phyloP scores from a whole-genome alignment of 2,888 invertebrate genomes.

The Siphonodentalium dalli region DNA sequence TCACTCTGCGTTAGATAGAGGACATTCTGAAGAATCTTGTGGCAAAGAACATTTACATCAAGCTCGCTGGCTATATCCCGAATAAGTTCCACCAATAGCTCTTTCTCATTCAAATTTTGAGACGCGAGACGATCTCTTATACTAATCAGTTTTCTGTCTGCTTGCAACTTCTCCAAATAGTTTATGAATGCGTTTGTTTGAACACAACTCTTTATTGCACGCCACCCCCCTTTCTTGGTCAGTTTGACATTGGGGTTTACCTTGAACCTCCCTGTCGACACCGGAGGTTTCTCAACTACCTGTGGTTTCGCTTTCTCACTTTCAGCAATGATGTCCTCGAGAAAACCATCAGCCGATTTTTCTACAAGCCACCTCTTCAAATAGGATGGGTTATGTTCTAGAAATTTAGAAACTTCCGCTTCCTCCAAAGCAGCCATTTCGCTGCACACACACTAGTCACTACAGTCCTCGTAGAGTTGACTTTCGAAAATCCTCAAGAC shows the following conservation, averaged over 20 bases:
- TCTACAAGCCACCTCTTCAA: conserved; percentile 55
- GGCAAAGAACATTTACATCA: conserved; percentile 92
- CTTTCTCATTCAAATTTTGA: no score
- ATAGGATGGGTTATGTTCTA: no score
- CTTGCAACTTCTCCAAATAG: conserved; percentile 56
- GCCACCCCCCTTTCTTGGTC: conserved; percentile 22
- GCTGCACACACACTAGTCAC: no score
- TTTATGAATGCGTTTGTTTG: conserved; percentile 59
- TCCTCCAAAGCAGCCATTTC: no score
- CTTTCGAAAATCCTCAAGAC: no score
- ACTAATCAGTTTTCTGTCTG: no score
- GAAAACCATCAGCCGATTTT: conserved; percentile 40
- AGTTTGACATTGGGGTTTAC: no score
- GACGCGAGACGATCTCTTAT: no score
- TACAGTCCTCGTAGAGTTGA: no score
- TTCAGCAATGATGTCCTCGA: conserved; percentile 34
- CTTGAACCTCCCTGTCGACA: not conserved
- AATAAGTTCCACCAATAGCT: conserved; percentile 95
- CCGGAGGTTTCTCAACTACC: no score
- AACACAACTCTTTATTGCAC: conserved; percentile 46
- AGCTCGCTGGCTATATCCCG: conserved; percentile 94
- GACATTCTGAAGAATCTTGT: conserved; percentile 96
- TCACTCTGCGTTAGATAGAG: conserved; percentile 90
- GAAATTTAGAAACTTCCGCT: no score
- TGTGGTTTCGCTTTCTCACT: no score